Conservation (phyloP, 2,888 invertebrate species). For the Cetonia aurata region DNA sequence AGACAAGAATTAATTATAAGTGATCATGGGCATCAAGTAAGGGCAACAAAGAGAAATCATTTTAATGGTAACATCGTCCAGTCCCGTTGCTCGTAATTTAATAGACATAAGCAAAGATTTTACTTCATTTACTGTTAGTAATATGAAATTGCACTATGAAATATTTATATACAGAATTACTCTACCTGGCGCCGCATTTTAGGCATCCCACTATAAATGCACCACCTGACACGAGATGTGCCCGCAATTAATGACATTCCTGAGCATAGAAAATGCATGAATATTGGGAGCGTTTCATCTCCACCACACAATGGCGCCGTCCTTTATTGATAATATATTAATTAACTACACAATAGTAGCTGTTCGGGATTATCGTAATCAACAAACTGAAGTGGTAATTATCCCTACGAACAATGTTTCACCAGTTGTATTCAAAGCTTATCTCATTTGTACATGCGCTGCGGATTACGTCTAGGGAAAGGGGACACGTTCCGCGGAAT, state of each 20-base stretch:
- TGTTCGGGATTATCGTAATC: constrained; percentile 19
- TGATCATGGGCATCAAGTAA: too few species aligned
- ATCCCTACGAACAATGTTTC: constrained; percentile 34
- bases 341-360: constrained; percentile 23
- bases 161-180: background rate
- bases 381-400: constrained; percentile 27
- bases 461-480: constrained; percentile 7
- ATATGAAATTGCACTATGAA: too few species aligned
- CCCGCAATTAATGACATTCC: constrained; percentile 6
- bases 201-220: background rate
- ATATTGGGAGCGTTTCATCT: background rate
- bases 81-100: too few species aligned
- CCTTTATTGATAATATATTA: constrained; percentile 38
- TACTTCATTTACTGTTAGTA: too few species aligned
- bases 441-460: constrained; percentile 24
- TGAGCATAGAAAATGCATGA: constrained; percentile 10
- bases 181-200: background rate
- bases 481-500: background rate
- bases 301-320: background rate
- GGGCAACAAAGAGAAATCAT: too few species aligned
- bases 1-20: too few species aligned
- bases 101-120: too few species aligned
- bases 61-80: too few species aligned
- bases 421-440: constrained; percentile 28
- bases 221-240: background rate